Conservation (phyloP, 2,797 vertebrate species). For the Onychomys arenicola region DNA sequence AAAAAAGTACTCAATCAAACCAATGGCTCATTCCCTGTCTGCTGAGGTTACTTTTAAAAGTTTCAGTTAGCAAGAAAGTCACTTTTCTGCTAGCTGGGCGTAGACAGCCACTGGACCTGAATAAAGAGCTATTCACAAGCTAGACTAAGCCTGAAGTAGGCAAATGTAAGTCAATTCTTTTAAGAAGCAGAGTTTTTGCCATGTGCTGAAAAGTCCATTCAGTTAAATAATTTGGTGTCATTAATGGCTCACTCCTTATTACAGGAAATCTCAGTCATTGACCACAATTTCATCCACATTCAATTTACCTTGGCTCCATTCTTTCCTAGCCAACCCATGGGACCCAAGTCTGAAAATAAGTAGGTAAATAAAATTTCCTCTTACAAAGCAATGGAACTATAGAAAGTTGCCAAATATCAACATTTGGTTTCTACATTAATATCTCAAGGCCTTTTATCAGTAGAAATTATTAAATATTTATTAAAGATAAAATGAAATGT, state of each 20-base stretch:
- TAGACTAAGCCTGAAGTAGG: neutral
- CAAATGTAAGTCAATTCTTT: conserved; percentile 35
- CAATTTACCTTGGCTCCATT: conserved; percentile 21
- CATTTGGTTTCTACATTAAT: conserved; percentile 41
- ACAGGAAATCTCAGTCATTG: neutral
- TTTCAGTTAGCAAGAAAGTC: conserved; percentile 57
- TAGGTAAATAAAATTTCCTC: neutral
- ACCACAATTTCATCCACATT: conserved; percentile 47
- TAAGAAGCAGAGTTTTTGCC: conserved; percentile 39
- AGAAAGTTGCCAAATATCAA: conserved; percentile 32
- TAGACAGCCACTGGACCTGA: neutral
- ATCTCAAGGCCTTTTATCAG: neutral
- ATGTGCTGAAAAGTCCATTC: conserved; percentile 59
- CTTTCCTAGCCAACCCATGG: neutral
- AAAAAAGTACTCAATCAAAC: conserved; percentile 36
- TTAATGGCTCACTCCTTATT: conserved; percentile 56
- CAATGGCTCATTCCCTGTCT: neutral
- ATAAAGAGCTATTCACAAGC: conserved; percentile 18
- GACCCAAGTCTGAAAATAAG: neutral
- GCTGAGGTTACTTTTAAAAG: conserved; percentile 46
- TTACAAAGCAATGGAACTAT: conserved; percentile 41
- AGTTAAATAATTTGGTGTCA: conserved; percentile 48
- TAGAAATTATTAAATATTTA: conserved; percentile 45
- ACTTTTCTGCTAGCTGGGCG: conserved; percentile 41
- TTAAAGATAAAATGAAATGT: conserved; percentile 43